Conservation (phyloP, 2,888 invertebrate species). For the Laspeyria flexula region DNA sequence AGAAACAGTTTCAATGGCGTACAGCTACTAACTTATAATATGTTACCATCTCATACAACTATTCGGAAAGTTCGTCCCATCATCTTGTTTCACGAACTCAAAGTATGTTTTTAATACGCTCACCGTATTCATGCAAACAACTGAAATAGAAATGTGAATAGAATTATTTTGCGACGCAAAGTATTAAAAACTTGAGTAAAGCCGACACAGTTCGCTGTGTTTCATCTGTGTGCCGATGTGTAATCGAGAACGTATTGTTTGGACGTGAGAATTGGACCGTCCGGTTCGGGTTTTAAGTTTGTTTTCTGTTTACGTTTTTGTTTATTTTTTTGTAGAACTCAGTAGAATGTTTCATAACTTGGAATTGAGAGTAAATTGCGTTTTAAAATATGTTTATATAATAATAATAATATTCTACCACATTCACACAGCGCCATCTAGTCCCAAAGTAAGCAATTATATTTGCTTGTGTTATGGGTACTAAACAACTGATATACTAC, state of each 20-base stretch:
- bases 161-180: conserved; percentile 37
- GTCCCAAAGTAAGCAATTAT: no score
- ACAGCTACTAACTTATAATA: conserved; percentile 27
- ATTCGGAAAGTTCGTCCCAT: conserved; percentile 32
- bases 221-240: conserved; percentile 36
- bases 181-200: conserved; percentile 52
- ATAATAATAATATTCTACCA: no score
- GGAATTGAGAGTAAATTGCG: no score
- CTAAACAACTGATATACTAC: no score
- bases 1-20: conserved; percentile 9
- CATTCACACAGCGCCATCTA: no score
- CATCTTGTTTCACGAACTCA: conserved; percentile 36
- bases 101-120: conserved; percentile 45
- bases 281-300: conserved; percentile 44
- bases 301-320: conserved; percentile 40
- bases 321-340: background rate
- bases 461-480: no score
- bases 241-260: conserved; percentile 47
- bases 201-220: conserved; percentile 47
- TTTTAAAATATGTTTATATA: no score
- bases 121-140: conserved; percentile 43
- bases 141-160: conserved; percentile 42
- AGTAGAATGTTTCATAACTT: background rate
- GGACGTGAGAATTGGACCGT: conserved; percentile 51
- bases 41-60: conserved; percentile 37